phyloP scores from a whole-genome alignment of 2,888 invertebrate genomes.

The Ochropacha duplaris region DNA sequence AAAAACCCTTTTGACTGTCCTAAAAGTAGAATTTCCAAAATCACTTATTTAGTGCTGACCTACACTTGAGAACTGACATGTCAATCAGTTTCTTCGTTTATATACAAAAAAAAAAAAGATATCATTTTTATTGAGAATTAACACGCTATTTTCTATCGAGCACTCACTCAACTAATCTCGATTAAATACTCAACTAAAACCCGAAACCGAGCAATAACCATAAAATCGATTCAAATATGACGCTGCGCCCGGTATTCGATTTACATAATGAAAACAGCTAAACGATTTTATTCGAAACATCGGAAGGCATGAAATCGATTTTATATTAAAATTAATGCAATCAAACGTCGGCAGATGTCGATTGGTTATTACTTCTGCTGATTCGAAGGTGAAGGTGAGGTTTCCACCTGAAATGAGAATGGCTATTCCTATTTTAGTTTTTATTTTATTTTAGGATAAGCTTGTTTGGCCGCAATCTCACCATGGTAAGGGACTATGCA shows the following conservation, averaged over 20 bases:
- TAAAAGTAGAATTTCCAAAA: no score
- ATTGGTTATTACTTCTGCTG: background rate
- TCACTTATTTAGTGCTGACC: no score
- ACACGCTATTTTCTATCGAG: background rate
- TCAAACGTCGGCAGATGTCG: slow-evolving; percentile 2
- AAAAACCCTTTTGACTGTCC: no score
- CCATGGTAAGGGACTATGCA: no score
- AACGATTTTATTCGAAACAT: slow-evolving; percentile 1
- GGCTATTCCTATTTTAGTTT: background rate
- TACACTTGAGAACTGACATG: no score
- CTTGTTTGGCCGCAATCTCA: no score
- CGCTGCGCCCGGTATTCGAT: background rate
- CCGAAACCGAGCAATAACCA: slow-evolving; percentile 3
- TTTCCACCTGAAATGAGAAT: background rate
- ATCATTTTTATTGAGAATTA: background rate
- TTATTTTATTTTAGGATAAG: background rate
- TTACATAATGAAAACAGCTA: slow-evolving; percentile 7
- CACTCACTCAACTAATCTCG: background rate
- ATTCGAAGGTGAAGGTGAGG: background rate
- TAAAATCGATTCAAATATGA: slow-evolving; percentile 5
- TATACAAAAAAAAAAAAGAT: no score
- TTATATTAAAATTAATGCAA: slow-evolving; percentile 2
- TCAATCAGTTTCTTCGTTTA: no score
- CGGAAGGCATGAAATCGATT: slow-evolving; percentile 3
- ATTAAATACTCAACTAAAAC: background rate